A percentile compares a stretch with the other conserved stretches of the same genome.
Conservation (phyloP, 2,113 vertebrate genomes). For the Chaenogobius annularis region DNA sequence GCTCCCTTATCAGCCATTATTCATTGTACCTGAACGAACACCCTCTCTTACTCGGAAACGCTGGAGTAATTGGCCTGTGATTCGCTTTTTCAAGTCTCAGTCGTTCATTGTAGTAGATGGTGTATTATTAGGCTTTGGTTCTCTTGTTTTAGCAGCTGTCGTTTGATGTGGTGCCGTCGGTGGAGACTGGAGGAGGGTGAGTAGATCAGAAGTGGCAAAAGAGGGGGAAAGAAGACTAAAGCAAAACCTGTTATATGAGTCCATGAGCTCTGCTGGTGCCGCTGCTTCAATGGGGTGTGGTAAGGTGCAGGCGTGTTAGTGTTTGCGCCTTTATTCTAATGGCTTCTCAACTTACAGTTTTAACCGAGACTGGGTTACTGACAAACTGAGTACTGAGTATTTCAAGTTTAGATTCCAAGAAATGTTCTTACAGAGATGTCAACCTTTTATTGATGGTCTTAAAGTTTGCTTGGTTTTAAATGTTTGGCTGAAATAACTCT, state of each 20-base stretch:
- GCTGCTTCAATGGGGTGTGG: constrained; percentile 57
- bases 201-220: not conserved
- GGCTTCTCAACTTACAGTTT: constrained; percentile 42
- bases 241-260: constrained; percentile 70
- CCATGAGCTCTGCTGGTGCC: not conserved
- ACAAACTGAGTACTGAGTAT: not conserved
- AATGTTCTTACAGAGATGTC: too few relatives aligned
- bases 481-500: not conserved
- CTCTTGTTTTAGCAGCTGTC: constrained; percentile 22
- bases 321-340: constrained; percentile 31
- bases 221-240: not conserved
- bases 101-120: not conserved
- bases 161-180: constrained; percentile 42
- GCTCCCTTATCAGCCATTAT: constrained; percentile 31
- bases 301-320: constrained; percentile 59
- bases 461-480: too few relatives aligned
- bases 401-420: too few relatives aligned
- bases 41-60: constrained; percentile 23
- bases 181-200: constrained; percentile 13
- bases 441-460: too few relatives aligned
- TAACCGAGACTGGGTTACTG: constrained; percentile 1
- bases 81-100: not conserved
- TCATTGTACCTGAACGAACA: constrained; percentile 24
- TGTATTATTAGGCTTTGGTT: constrained; percentile 6
- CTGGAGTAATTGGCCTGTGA: not conserved